Conservation (phyloP, 2,888 invertebrate species). For the Opisthograptis luteolata region DNA sequence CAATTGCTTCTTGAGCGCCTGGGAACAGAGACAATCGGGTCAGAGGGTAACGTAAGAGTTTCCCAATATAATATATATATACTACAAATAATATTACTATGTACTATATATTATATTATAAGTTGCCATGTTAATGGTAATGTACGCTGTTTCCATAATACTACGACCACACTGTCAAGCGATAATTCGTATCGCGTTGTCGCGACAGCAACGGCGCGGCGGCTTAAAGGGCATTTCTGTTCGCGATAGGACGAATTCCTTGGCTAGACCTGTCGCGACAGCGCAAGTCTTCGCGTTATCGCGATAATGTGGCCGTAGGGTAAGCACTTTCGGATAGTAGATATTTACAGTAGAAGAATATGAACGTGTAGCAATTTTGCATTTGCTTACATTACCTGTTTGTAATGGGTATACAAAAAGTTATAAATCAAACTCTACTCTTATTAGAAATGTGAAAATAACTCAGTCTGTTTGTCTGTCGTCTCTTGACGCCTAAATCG, state of each 20-base stretch:
- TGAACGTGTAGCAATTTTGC: constrained; percentile 13
- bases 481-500: no score
- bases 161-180: neutral
- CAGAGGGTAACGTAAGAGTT: neutral
- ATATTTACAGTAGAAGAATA: neutral
- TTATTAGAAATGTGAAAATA: no score
- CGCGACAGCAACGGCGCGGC: no score
- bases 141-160: constrained; percentile 7
- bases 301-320: no score
- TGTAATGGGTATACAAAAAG: neutral
- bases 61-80: neutral
- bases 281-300: no score
- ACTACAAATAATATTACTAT: no score
- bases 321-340: no score
- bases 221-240: no score
- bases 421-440: neutral
- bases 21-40: constrained; percentile 37
- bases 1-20: constrained; percentile 75
- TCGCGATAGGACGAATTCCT: no score
- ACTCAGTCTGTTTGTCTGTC: no score
- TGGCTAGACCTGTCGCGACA: no score
- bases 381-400: constrained; percentile 8
- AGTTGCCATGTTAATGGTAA: neutral
- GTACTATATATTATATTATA: no score
- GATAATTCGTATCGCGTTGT: neutral